phyloP scores from a whole-genome alignment of 2,113 vertebrate species.

The Himantopus leucocephalus region DNA sequence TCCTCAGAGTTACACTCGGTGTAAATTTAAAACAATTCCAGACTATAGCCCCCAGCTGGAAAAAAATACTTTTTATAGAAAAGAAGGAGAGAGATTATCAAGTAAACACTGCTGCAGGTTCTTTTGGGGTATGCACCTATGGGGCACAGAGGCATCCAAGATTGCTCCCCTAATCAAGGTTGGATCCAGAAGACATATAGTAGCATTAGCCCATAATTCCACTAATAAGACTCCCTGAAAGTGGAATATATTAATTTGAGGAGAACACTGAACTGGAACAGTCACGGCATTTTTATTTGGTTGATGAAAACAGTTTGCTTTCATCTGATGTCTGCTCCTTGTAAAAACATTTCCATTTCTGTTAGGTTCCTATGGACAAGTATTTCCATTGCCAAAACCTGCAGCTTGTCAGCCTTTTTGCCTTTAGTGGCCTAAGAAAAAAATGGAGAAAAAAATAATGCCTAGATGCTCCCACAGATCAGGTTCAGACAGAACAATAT shows the following conservation, averaged over 20 bases:
- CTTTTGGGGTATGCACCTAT: neutral
- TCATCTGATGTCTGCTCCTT: neutral
- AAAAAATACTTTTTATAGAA: neutral
- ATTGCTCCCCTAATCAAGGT: too few relatives aligned
- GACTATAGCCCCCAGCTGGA: neutral
- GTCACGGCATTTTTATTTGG: neutral
- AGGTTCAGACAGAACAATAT: neutral
- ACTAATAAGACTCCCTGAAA: neutral
- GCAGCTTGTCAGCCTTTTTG: neutral
- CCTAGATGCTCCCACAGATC: too few relatives aligned
- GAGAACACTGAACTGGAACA: neutral
- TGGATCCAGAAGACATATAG: neutral
- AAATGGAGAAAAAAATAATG: neutral
- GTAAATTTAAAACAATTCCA: neutral
- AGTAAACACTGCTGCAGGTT: rapidly evolving
- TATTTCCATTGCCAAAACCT: neutral
- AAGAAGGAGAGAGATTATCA: neutral
- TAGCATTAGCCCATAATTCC: rapidly evolving
- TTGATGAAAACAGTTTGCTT: neutral
- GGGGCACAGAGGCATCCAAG: rapidly evolving
- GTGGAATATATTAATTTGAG: neutral
- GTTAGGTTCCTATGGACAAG: neutral
- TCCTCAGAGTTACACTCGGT: neutral
- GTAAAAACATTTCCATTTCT: neutral
- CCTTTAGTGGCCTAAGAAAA: neutral